Conservation (phyloP, 2,888 invertebrate species). For the Vanessa cardui region DNA sequence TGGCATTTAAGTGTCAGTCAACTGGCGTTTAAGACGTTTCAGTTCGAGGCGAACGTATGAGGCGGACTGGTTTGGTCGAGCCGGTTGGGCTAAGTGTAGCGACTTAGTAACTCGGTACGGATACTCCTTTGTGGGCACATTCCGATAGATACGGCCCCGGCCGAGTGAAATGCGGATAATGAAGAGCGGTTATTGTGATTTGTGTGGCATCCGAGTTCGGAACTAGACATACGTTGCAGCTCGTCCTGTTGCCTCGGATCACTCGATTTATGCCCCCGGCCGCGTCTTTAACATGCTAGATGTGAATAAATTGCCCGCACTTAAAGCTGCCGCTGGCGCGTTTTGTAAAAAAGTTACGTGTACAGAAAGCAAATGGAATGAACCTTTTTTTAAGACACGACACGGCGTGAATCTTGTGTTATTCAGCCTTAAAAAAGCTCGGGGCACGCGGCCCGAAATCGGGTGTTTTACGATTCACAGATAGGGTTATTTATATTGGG, state of each 20-base stretch:
- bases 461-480: conserved; percentile 65
- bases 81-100: conserved; percentile 78
- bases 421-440: conserved; percentile 39
- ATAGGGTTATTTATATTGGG: conserved; percentile 67
- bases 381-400: conserved; percentile 43
- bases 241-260: conserved; percentile 44
- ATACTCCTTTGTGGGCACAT: conserved; percentile 78
- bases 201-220: conserved; percentile 67
- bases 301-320: conserved; percentile 51
- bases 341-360: conserved; percentile 45
- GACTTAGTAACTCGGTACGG: conserved; percentile 69
- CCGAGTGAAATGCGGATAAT: conserved; percentile 76
- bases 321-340: conserved; percentile 40
- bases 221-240: conserved; percentile 54
- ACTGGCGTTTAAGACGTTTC: conserved; percentile 71
- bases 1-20: conserved; percentile 81
- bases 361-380: conserved; percentile 38
- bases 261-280: conserved; percentile 51
- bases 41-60: conserved; percentile 49
- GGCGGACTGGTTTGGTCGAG: conserved; percentile 63
- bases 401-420: conserved; percentile 47
- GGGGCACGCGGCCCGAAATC: conserved; percentile 48
- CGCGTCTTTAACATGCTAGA: conserved; percentile 50
- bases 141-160: conserved; percentile 74
- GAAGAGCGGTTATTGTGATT: conserved; percentile 79